Percentiles rank a stretch among this genome's conserved stretches.
Conservation (phyloP, 2,888 invertebrate species). For the Argyra leucocephala region DNA sequence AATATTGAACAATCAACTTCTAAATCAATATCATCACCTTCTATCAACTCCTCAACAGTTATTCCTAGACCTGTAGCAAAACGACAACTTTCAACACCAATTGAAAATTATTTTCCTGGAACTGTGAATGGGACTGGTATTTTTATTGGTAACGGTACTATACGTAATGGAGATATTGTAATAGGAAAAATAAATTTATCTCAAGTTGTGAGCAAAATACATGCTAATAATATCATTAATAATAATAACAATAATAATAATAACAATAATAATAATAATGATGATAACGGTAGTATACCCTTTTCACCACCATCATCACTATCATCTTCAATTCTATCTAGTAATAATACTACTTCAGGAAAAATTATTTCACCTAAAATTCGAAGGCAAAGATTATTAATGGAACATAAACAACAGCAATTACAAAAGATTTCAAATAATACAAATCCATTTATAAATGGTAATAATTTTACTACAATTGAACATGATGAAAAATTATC, state of each 20-base stretch:
- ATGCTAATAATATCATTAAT: neutral
- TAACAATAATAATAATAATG: neutral
- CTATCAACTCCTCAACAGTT: constrained; percentile 30
- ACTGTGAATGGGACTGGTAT: neutral
- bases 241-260: neutral
- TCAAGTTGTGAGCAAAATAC: neutral
- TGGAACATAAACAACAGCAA: neutral
- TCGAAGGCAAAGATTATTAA: neutral
- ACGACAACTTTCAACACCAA: constrained; percentile 28
- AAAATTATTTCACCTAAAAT: constrained; percentile 3
- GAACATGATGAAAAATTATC: constrained; percentile 19
- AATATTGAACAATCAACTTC: constrained; percentile 16
- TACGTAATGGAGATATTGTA: neutral
- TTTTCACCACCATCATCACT: neutral
- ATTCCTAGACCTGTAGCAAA: constrained; percentile 40
- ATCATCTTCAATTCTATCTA: neutral
- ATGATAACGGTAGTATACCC: neutral
- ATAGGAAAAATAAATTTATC: neutral
- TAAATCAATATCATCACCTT: constrained; percentile 16
- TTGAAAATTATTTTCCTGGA: constrained; percentile 5
- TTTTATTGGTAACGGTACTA: neutral
- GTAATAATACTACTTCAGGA: neutral
- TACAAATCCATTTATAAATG: constrained; percentile 28
- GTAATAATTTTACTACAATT: constrained; percentile 19
- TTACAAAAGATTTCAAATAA: neutral